Evolutionary conservation across 2,888 invertebrate species (phyloP), one percentile per base, ranked within the genome.

Genomic region (Drosophila recens): DNA sequence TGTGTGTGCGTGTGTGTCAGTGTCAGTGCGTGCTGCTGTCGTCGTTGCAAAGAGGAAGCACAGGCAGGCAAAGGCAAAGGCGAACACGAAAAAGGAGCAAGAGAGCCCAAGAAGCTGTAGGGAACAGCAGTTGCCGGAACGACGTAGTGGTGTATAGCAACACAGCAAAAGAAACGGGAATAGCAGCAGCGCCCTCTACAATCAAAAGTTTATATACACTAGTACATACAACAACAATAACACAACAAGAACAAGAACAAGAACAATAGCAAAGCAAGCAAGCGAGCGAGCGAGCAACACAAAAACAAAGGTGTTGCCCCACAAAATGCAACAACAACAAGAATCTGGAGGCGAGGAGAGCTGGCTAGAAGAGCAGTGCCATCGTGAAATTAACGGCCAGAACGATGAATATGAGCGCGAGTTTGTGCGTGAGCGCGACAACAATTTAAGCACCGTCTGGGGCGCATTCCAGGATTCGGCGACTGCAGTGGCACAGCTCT

Each of bases 381-480:
- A 95, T 79, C 94, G 95, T 87, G 94, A 95, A 83, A 93, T 96
- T 83, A 95, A 96, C 91, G 94, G 94, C 80, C 95, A 96, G 92
- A 94, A 95, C 78, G 95, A 96, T 93, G 95, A 96, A 92, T 95
- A 94, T 91, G 96, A 96, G 93, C 94, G 94, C 90, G 94, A 94
- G 90, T 94, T 95, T 87, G 91, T 93, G 74, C 90, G 92, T 79
- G 93, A 94, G 89, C 92, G 92, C 68, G 94, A 94, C 82, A 93
- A 91, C 87, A 92, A 93, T 72, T 93, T 93, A 76, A 92, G 93
- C 72, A 93, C 93, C 80, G 94, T 96, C 87, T 96, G 96, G 95
- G 93, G 94, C 80, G 94, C 95, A 79, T 96, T 96, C 93, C 96
- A 96, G 92, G 96, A 96, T 91, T 95, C 96, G 66, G 96, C 96